phyloP scores from a whole-genome alignment of 1,140 invertebrate genomes.

The Drosophila albomicans region DNA sequence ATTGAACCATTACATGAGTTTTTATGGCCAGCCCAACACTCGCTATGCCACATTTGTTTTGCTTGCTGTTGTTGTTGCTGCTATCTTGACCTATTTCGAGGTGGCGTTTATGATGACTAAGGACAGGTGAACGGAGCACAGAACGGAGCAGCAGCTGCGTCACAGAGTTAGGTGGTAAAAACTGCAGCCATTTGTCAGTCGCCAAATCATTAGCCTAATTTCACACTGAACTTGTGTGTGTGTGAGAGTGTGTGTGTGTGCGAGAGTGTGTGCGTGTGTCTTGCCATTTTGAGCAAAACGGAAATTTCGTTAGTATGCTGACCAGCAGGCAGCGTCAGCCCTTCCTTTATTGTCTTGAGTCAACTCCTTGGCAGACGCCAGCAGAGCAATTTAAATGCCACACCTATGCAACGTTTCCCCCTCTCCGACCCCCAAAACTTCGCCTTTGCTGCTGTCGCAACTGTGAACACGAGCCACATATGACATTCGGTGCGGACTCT shows the following conservation, averaged over 20 bases:
- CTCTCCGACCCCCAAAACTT: background rate
- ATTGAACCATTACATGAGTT: constrained; percentile 43
- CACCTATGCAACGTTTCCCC: constrained; percentile 51
- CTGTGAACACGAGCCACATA: constrained; percentile 53
- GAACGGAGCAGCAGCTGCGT: background rate
- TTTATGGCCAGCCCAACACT: constrained; percentile 19
- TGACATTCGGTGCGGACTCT: constrained; percentile 48
- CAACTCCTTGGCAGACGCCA: constrained; percentile 69
- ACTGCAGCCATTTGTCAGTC: constrained; percentile 77
- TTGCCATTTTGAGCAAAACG: constrained; percentile 57
- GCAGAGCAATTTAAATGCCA: constrained; percentile 79
- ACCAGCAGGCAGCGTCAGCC: constrained; percentile 23
- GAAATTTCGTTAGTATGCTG: constrained; percentile 59
- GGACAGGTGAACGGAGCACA: constrained; percentile 39
- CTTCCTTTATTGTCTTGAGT: constrained; percentile 62
- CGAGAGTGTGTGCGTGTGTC: constrained; percentile 58
- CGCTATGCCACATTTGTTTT: background rate
- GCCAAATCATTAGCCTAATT: constrained; percentile 79
- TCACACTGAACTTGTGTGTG: background rate
- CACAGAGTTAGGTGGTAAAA: constrained; percentile 25
- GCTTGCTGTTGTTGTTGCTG: background rate
- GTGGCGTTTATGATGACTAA: constrained; percentile 56
- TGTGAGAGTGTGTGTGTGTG: constrained; percentile 6
- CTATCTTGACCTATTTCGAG: constrained; percentile 40
- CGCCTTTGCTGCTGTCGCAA: background rate